Base-by-base conservation (phyloP, 2,888 invertebrate genomes). In the Sabellastarte sp. region DNA sequence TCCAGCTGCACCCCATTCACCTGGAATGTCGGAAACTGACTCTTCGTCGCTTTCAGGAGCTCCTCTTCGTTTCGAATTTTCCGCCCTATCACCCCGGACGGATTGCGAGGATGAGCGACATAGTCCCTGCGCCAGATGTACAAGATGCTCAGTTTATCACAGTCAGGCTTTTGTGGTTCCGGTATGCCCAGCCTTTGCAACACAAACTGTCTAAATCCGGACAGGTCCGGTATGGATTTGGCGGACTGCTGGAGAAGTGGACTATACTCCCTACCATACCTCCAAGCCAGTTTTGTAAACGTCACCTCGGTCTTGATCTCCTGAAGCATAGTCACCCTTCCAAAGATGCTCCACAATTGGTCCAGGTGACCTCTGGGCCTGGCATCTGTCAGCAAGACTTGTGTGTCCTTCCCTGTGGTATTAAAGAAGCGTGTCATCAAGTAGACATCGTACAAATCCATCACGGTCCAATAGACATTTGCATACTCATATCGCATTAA, bases 381-480 rank as follows among this genome's bases (percentile, higher is more conserved):
- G 1, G 73, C 76, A 63, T 80, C 80, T n/a, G 78, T 67, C 63
- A 72, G 73, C n/a, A 80, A 60, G 3, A 80, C 69, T 3, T 69
- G 73, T 0, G 72, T 61, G 5, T 75, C 63, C n/a, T 70, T 63
- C 1, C 73, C 73, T 10, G 70, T 57, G 15, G 70, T 56, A 41
- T 71, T 60, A 41, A 78, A 76, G 4, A 73, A 66, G 24, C 72
- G 64, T 55, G 73, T 67, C 63, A 76, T 69, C 4, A 79, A 65
- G 59, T 75, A 80, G 1, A 76, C 76, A 62, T 77, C 78, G 67
- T 74, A 80, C 61, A 73, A 74, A 65, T 80, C 80, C 0, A 77
- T 77, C 72, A 80, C 76, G 0, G 79, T 76, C 59, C 79, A 79
- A 63, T 80, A 80, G 10, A 79, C 53, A 59, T 80, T 80, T 3